Evolutionary conservation across 2,797 vertebrate species (phyloP), one percentile per base, ranked within the genome.

Genomic region (Melanitta fusca): DNA sequence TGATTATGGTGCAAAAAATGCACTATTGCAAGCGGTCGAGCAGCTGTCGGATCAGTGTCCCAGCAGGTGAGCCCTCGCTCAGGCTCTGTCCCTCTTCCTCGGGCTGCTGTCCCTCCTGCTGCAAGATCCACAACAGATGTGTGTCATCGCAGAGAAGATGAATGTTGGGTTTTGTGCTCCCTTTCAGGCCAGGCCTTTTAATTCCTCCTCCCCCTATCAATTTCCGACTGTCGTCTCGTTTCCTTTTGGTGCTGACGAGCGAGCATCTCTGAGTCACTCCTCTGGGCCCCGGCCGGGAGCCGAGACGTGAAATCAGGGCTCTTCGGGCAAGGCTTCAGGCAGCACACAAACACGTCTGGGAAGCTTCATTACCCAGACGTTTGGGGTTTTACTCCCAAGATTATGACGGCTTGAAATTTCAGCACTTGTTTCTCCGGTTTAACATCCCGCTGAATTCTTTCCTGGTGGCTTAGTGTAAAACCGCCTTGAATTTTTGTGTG

Each of bases 351-450:
- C 7, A 34, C 22, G 6, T 34, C 20, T 38, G 9, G 7, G 34
- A 77, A 88, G 15, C 17, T 87, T 47, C 51, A 53, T 18, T 39
- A 68, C 16, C 14, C 39, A 62, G 65, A 2, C 7, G 22, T 38
- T 70, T 75, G 11, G 15, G 36, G n/a, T 27, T 57, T 77, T 80
- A 36, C 32, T 80, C 74, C 0, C 0, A 80, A 80, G 90, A 77
- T 53, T 15, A 36, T 0, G 2, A 16, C 28, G n/a, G 24, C 9
- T 51, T 0, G 0, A 68, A 83, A 47, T 14, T 20, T 20, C 0
- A 0, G 11, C 1, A 6, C 20, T 85, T 2, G 0, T 64, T 80
- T 68, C 73, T 81, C 77, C 30, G 22, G 36, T 80, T 73, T 75
- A 71, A 80, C 16, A 43, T 9, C 16, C 32, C 3, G 3, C n/a